Percentiles rank a stretch among this genome's conserved stretches.
These are phyloP conservation scores for Meiosimyza platycephala DNA, from an alignment of 2,888 invertebrate genomes.

Conservation along the genomic window DNA sequence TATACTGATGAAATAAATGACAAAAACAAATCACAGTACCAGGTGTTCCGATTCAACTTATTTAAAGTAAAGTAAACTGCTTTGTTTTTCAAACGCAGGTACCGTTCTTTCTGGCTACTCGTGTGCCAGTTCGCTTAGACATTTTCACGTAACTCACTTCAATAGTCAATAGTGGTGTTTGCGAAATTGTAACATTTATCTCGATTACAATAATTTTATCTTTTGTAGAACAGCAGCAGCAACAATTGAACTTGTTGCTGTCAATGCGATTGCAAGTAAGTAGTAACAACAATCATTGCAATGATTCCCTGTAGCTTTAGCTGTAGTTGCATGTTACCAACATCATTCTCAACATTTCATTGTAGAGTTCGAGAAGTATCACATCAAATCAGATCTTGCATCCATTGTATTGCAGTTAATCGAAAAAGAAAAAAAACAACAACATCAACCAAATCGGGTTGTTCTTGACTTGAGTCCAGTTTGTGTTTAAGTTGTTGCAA, in stretches of 20 bases:
- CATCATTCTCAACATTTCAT: neutral
- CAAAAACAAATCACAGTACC: too few relatives aligned
- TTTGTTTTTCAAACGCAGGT: too few relatives aligned
- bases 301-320: slow-evolving; percentile 25
- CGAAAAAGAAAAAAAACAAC: neutral
- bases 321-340: slow-evolving; percentile 43
- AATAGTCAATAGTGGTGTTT: slow-evolving; percentile 38
- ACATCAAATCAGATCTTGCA: neutral
- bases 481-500: slow-evolving; percentile 20
- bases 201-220: slow-evolving; percentile 56
- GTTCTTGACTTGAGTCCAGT: slow-evolving; percentile 2
- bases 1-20: too few relatives aligned
- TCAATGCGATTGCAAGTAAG: slow-evolving; percentile 31
- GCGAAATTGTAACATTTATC: slow-evolving; percentile 48
- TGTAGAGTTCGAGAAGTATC: neutral
- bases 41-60: too few relatives aligned
- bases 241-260: slow-evolving; percentile 21
- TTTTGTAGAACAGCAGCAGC: slow-evolving; percentile 36
- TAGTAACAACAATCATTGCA: slow-evolving; percentile 1
- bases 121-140: too few relatives aligned
- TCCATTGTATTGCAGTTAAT: slow-evolving; percentile 3
- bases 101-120: too few relatives aligned
- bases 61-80: too few relatives aligned
- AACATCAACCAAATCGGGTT: slow-evolving; percentile 2
- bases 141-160: slow-evolving; percentile 1